These are phyloP conservation scores for Halcyon leucocephala DNA, from an alignment of 2,797 vertebrate genomes.

Conservation along the genomic window DNA sequence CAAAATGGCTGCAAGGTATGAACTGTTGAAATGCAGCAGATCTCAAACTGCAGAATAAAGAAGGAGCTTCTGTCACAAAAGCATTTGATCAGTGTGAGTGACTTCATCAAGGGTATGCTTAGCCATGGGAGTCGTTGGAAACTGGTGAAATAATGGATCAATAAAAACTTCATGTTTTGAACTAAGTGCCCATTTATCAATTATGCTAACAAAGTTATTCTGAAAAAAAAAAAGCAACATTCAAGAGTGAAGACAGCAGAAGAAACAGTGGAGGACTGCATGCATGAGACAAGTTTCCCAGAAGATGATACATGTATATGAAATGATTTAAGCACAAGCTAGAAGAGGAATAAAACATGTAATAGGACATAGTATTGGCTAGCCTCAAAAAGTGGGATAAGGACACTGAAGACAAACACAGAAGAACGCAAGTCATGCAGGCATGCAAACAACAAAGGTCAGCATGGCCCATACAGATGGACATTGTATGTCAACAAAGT, in stretches of 20 bases:
- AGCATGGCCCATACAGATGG: neutral
- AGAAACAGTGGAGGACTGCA: neutral
- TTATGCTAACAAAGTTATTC: neutral
- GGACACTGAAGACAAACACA: constrained; percentile 25
- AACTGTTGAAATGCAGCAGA: neutral
- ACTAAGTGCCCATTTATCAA: neutral
- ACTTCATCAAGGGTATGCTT: neutral
- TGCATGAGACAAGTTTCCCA: neutral
- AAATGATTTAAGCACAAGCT: neutral
- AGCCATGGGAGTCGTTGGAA: neutral
- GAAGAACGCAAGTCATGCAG: neutral
- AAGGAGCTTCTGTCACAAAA: neutral
- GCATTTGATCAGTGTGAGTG: neutral
- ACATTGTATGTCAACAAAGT: neutral
- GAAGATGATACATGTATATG: neutral
- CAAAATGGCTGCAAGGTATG: neutral
- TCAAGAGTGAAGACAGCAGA: neutral
- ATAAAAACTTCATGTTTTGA: neutral
- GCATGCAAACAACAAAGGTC: constrained; percentile 53
- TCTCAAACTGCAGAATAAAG: neutral
- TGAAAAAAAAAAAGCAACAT: neutral
- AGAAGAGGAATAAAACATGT: neutral
- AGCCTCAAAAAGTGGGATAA: neutral
- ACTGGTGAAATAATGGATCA: constrained; percentile 5
- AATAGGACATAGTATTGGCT: neutral